These are phyloP conservation scores for Myiozetetes cayanensis DNA, from an alignment of 2,113 vertebrate genomes.

Conservation along the genomic window DNA sequence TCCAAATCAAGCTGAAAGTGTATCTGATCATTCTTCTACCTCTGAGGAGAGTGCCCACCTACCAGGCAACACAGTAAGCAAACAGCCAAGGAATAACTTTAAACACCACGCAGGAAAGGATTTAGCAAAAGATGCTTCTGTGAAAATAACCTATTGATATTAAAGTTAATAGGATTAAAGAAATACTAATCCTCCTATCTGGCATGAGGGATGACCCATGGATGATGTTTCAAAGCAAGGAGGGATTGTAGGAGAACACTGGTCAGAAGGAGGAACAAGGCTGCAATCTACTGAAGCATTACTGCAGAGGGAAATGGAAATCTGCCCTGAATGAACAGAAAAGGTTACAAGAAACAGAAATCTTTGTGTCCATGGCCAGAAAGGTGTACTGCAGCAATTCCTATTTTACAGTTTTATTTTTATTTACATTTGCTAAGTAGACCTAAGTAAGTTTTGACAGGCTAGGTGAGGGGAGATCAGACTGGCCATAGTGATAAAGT, in stretches of 20 bases:
- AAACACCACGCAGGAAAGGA: neutral
- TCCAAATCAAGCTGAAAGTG: neutral
- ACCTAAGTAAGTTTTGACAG: neutral
- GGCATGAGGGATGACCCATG: neutral
- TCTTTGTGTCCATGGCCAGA: neutral
- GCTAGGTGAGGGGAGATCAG: neutral
- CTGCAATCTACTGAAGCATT: neutral
- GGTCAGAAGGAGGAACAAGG: neutral
- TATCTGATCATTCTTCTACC: neutral
- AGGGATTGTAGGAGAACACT: neutral
- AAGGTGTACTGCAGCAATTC: neutral
- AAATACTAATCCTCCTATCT: constrained; percentile 41
- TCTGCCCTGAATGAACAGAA: neutral
- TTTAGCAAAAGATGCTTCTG: neutral
- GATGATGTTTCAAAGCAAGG: constrained; percentile 10
- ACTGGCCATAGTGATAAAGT: neutral
- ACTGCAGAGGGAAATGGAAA: neutral
- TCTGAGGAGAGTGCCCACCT: neutral
- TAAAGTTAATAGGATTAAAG: constrained; percentile 50
- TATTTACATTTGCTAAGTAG: neutral
- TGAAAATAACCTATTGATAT: constrained; percentile 43
- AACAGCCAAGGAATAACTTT: neutral
- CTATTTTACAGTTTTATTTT: neutral
- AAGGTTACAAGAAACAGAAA: neutral
- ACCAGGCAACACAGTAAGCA: neutral